phyloP scores from a whole-genome alignment of 2,888 invertebrate genomes.

The Disparrhopalites patrizii region DNA sequence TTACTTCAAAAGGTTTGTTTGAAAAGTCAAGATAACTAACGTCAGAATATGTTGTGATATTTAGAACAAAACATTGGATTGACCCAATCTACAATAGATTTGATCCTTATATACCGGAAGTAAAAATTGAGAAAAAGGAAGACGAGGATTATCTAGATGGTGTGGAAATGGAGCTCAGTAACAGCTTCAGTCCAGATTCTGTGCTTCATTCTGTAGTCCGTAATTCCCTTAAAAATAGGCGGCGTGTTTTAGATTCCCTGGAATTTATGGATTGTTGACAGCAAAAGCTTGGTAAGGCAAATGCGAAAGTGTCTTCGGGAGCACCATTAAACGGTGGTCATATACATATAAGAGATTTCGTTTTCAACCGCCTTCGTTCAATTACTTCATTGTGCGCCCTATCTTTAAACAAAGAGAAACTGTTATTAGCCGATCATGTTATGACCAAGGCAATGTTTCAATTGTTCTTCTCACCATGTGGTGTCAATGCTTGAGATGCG shows the following conservation, averaged over 20 bases:
- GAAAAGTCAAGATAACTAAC: background rate
- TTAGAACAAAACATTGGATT: slow-evolving; percentile 19
- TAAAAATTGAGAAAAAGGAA: slow-evolving; percentile 30
- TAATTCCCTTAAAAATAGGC: background rate
- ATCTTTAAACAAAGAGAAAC: too few relatives aligned
- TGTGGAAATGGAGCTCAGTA: slow-evolving; percentile 30
- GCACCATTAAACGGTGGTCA: too few relatives aligned
- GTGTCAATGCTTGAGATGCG: too few relatives aligned
- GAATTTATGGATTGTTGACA: slow-evolving; percentile 2
- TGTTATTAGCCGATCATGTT: too few relatives aligned
- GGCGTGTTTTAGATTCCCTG: background rate
- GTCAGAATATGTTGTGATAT: too few relatives aligned
- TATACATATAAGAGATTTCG: too few relatives aligned
- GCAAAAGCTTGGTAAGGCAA: too few relatives aligned
- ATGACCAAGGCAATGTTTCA: too few relatives aligned
- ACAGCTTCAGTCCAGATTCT: slow-evolving; percentile 19
- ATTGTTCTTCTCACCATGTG: too few relatives aligned
- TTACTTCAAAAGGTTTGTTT: background rate
- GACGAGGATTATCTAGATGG: slow-evolving; percentile 17
- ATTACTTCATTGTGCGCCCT: too few relatives aligned
- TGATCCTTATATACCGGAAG: slow-evolving; percentile 27
- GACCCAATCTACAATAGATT: slow-evolving; percentile 25
- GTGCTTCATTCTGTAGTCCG: background rate
- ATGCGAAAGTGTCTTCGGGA: too few relatives aligned
- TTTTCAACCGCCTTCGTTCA: too few relatives aligned